Evolutionary conservation across 2,113 vertebrate genomes (phyloP).

Genomic region (Aegotheles bennettii): DNA sequence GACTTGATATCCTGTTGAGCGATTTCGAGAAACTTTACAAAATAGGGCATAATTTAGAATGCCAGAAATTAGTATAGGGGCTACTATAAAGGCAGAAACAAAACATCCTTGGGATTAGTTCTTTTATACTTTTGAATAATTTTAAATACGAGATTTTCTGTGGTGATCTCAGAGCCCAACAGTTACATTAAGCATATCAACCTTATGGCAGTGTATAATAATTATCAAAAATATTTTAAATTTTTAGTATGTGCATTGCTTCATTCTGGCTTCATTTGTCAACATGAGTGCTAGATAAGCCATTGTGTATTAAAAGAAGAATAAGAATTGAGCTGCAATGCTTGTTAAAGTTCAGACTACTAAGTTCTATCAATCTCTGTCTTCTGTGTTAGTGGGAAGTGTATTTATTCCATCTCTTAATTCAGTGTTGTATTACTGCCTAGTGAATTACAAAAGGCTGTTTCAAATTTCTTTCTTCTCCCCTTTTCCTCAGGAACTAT

Average conservation of each 20-base stretch:
- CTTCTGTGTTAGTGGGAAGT: not conserved
- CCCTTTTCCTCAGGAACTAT: not conserved
- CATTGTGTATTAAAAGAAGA: not conserved
- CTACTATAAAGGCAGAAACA: not conserved
- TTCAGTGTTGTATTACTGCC: not conserved
- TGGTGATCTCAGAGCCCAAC: not conserved
- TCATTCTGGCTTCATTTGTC: not conserved
- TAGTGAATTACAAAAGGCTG: not conserved
- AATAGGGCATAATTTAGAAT: not conserved
- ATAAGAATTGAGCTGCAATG: no score
- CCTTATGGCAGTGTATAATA: not conserved
- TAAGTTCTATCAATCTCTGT: not conserved
- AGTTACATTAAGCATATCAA: constrained; percentile 5
- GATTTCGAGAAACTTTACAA: not conserved
- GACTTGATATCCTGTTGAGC: not conserved
- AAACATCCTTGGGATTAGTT: not conserved
- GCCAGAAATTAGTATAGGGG: not conserved
- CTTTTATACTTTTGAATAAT: not conserved
- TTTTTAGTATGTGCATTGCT: not conserved
- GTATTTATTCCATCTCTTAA: not conserved
- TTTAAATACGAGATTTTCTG: not conserved
- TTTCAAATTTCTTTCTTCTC: not conserved
- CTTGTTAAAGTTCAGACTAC: not conserved
- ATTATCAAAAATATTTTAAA: not conserved
- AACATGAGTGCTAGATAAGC: not conserved